Evolutionary conservation across 2,113 vertebrate species (phyloP).

Genomic region (Vulpes vulpes): DNA sequence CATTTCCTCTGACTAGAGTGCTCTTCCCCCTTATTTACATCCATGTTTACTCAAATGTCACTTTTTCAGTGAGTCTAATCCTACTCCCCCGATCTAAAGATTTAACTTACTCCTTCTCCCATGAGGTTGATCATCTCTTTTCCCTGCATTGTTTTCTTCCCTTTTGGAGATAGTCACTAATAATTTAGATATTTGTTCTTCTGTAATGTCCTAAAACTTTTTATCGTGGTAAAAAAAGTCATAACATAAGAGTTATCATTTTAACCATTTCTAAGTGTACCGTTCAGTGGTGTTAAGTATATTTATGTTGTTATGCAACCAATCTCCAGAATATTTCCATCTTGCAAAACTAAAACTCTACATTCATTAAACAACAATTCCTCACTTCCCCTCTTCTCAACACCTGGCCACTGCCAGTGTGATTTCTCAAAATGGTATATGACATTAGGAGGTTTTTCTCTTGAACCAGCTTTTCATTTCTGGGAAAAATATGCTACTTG

Average conservation of each 20-base stretch:
- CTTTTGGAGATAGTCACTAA: neutral
- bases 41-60: neutral
- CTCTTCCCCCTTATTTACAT: neutral
- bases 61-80: neutral
- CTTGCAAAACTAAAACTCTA: neutral
- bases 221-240: neutral
- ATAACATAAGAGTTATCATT: neutral
- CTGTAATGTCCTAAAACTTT: neutral
- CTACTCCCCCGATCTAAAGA: neutral
- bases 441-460: neutral
- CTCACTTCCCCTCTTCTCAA: neutral
- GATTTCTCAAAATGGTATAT: neutral
- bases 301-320: neutral
- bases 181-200: neutral
- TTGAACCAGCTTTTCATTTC: neutral
- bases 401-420: neutral
- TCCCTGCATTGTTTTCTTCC: neutral
- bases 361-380: neutral
- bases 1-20: neutral
- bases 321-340: neutral
- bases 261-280: neutral
- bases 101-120: no score
- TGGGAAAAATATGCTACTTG: neutral
- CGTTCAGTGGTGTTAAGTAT: neutral
- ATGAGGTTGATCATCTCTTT: neutral